Base-by-base conservation (phyloP, 2,888 invertebrate genomes). In the Drosophila lutescens region DNA sequence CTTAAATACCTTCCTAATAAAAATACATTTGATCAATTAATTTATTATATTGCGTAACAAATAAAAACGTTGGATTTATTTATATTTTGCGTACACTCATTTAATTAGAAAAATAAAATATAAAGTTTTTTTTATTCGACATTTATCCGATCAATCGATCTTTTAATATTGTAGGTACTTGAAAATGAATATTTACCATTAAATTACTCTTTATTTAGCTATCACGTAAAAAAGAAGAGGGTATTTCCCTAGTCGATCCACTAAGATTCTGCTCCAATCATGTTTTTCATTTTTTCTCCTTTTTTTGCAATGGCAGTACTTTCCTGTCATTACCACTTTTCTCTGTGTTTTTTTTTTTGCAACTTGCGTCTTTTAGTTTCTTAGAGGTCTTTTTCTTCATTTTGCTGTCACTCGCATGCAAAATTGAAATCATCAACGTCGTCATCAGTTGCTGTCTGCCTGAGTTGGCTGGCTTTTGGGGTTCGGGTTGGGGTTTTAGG, bases 351-450 rank as follows among this genome's bases (percentile, higher is more conserved):
- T n/a, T 51, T 44, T 47, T 58, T 56, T 43, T 56, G 36, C 53
- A 70, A 60, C 51, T 57, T 51, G 34, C 44, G 23, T 47, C 57
- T 49, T 36, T 56, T 30, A 26, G 53, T 57, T 46, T 54, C 54
- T 72, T 12, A 20, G 40, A 20, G 40, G 41, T 54, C 23, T 70
- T 49, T 57, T 54, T 54, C 36, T 43, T 44, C 58, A 44, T 57
- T 74, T 60, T 53, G 51, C 76, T 66, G 72, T 66, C 75, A 62
- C 59, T 75, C 56, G 72, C 76, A 76, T 71, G 75, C 76, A 76
- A 75, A 76, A 75, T 76, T 62, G 76, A 76, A 76, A 76, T 75
- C 76, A 76, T 76, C 75, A 71, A 76, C 76, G 75, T 76, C 71
- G 62, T 76, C 76, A 71, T 75, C 75, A 75, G 75, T 75, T 46